Evolutionary conservation across 2,888 invertebrate species (phyloP).

Genomic region (Epinotia ramella): DNA sequence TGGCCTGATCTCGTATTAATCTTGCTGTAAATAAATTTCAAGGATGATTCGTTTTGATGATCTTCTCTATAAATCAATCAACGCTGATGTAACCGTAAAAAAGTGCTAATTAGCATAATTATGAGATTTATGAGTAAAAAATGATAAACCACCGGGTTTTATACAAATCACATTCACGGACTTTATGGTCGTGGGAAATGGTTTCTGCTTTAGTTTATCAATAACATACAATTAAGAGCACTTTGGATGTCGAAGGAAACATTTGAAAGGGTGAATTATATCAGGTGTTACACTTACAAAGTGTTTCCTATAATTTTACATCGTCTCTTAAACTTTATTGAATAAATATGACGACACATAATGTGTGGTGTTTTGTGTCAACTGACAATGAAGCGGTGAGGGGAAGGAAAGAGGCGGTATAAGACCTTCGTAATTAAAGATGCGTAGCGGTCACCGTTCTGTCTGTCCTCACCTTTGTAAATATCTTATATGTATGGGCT

Average conservation of each 20-base stretch:
- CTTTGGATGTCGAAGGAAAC: neutral
- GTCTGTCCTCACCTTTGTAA: neutral
- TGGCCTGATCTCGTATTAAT: neutral
- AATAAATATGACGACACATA: neutral
- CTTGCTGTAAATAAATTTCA: conserved; percentile 14
- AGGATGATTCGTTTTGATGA: conserved; percentile 21
- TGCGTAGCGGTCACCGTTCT: conserved; percentile 28
- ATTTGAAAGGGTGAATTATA: neutral
- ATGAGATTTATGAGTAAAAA: conserved; percentile 2
- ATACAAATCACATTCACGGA: neutral
- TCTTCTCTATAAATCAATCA: conserved; percentile 17
- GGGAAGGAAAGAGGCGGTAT: conserved; percentile 1
- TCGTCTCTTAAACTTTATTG: neutral
- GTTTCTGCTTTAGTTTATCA: conserved; percentile 5
- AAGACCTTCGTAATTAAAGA: conserved; percentile 27
- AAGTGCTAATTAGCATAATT: conserved; percentile 15
- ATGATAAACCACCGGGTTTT: neutral
- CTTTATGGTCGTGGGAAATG: conserved; percentile 22
- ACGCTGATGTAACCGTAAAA: neutral
- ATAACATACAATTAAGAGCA: neutral
- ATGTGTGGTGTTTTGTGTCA: neutral
- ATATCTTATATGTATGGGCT: neutral
- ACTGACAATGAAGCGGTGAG: neutral
- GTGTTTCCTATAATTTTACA: too few relatives aligned
- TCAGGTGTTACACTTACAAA: neutral